phyloP scores from a whole-genome alignment of 2,113 vertebrate genomes.

The Hippoglossus stenolepis region DNA sequence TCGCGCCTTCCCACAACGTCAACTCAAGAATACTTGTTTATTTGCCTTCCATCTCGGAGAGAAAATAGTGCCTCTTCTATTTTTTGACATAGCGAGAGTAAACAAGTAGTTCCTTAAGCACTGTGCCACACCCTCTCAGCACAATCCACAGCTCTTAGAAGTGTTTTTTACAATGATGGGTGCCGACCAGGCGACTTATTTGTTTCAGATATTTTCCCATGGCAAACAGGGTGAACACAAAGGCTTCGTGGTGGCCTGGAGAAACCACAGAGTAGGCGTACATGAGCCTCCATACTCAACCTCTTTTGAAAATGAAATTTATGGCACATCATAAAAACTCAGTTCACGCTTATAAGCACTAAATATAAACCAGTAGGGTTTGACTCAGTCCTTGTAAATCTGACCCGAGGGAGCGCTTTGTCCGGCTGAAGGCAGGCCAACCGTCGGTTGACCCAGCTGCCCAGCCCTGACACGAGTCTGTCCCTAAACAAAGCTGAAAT shows the following conservation, averaged over 20 bases:
- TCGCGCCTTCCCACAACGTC: slow-evolving; percentile 67
- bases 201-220: slow-evolving; percentile 86
- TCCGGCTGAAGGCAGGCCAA: slow-evolving; percentile 31
- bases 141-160: slow-evolving; percentile 77
- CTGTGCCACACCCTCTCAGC: slow-evolving; percentile 70
- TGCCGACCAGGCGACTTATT: slow-evolving; percentile 78
- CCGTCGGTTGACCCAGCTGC: slow-evolving; percentile 33
- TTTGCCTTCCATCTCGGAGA: slow-evolving; percentile 71
- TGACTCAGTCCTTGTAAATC: slow-evolving; percentile 59
- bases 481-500: slow-evolving; percentile 12
- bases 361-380: slow-evolving; percentile 75
- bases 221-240: slow-evolving; percentile 78
- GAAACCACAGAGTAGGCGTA: slow-evolving; percentile 79
- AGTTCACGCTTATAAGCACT: slow-evolving; percentile 76
- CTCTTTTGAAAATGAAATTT: slow-evolving; percentile 82
- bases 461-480: slow-evolving; percentile 15
- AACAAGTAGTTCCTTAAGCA: slow-evolving; percentile 74
- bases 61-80: slow-evolving; percentile 76
- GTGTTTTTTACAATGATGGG: slow-evolving; percentile 77
- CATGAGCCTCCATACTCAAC: slow-evolving; percentile 66
- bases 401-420: slow-evolving; percentile 51
- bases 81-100: slow-evolving; percentile 70
- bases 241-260: slow-evolving; percentile 77
- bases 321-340: slow-evolving; percentile 80
- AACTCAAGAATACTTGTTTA: slow-evolving; percentile 74